Evolutionary conservation across 2,113 vertebrate species (phyloP), one percentile per base, ranked within the genome.

Genomic region (Pristiophorus japonicus): DNA sequence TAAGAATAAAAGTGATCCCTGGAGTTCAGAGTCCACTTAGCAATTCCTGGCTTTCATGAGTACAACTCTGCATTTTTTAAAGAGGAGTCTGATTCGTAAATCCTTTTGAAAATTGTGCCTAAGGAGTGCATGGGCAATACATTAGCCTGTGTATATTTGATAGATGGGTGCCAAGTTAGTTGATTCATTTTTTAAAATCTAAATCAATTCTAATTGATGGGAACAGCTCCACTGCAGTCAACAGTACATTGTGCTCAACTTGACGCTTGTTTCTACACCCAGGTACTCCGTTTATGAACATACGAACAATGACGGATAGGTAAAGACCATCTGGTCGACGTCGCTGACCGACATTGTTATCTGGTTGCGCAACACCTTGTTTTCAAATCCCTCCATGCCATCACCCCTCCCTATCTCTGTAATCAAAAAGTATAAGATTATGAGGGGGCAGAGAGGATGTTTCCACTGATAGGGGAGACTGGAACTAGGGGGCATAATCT

Each of bases 201-300:
- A 91, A 62, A 91, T 91, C 59, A 91, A 63, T 63, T 91, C 51
- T 16, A 90, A 90, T 90, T 90, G 47, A 34, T 90, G 14, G 27
- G 87, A n/a, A 34, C 51, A 90, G 4, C 16, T 81, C 16, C 78
- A 81, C 22, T 81, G 38, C n/a, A n/a, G n/a, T n/a, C n/a, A n/a
- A n/a, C n/a, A n/a, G n/a, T n/a, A n/a, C n/a, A 38, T 38, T 10
- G 34, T 62, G 55, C 63, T 16, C 3, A 22, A 6, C 34, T 63
- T 38, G 34, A 0, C 11, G 7, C 14, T 92, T 20, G n/a, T 62
- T 24, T 91, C 5, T 42, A 6, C 18, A 42, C 45, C 38, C n/a
- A 59, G 59, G 11, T 38, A 34, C 70, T 27, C 24, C 8, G 38
- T 63, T 63, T 92, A n/a, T n/a, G n/a, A n/a, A n/a, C n/a, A n/a